A percentile compares a stretch with the other conserved stretches of the same genome.
Conservation (phyloP, 2,113 vertebrate genomes). For the Archilochus colubris region DNA sequence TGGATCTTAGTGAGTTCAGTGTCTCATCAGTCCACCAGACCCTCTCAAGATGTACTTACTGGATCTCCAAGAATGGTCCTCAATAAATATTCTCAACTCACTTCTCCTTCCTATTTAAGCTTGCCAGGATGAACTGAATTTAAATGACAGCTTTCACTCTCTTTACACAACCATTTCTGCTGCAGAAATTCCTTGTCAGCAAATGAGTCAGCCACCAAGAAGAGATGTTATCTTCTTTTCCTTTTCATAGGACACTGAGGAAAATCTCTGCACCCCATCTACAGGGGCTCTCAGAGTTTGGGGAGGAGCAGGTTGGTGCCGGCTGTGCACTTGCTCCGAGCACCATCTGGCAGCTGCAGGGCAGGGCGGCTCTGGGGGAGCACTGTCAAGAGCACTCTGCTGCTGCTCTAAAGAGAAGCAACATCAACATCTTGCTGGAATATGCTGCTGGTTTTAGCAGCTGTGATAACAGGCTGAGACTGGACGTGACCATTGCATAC, state of each 20-base stretch:
- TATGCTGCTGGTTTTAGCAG: conserved; percentile 14
- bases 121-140: neutral
- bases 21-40: neutral
- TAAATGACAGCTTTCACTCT: neutral
- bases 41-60: neutral
- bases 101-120: neutral
- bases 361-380: conserved; percentile 43
- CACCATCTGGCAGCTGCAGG: conserved; percentile 56
- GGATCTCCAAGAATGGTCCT: neutral
- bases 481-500: neutral
- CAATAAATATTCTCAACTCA: neutral
- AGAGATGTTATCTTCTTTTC: neutral
- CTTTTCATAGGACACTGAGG: neutral
- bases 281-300: neutral
- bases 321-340: neutral
- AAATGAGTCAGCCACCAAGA: neutral
- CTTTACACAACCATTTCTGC: neutral
- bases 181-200: conserved; percentile 25
- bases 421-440: conserved; percentile 39
- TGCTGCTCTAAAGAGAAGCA: conserved; percentile 39
- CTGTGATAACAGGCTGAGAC: neutral
- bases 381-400: conserved; percentile 61
- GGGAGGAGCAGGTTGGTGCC: neutral
- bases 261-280: neutral
- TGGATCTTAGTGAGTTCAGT: neutral